A percentile compares a stretch with the other conserved stretches of the same genome.
Conservation (phyloP, 1,140 invertebrate species). For the Philopotamus ludificatus region DNA sequence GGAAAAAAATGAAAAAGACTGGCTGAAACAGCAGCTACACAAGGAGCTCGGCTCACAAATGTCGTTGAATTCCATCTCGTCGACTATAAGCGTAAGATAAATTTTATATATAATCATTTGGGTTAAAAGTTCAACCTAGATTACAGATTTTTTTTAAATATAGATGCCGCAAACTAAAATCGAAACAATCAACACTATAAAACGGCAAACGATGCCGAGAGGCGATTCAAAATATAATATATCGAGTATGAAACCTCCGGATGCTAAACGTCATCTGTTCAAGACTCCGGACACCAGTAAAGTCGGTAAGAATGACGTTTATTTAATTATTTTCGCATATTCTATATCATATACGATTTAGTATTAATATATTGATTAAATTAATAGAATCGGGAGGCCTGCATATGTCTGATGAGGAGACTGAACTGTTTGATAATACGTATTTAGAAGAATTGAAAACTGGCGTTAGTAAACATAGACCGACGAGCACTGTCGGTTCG, state of each 20-base stretch:
- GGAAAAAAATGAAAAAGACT: constrained; percentile 58
- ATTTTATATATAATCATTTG: background rate
- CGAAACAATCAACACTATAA: background rate
- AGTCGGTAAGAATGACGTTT: constrained; percentile 11
- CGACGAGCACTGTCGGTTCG: constrained; percentile 33
- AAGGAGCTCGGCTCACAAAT: constrained; percentile 26
- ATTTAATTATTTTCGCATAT: background rate
- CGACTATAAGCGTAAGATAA: constrained; percentile 26
- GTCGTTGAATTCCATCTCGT: constrained; percentile 32
- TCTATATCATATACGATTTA: no score
- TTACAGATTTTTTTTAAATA: no score
- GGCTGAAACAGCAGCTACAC: constrained; percentile 46
- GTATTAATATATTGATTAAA: background rate
- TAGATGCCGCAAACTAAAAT: background rate
- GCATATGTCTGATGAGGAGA: constrained; percentile 79
- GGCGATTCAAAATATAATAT: no score
- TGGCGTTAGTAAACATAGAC: constrained; percentile 36
- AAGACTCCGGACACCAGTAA: constrained; percentile 4
- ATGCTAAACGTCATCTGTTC: background rate
- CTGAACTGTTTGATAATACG: constrained; percentile 76
- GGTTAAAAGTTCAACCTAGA: background rate
- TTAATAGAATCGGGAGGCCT: constrained; percentile 57
- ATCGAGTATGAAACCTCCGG: background rate
- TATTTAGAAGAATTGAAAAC: constrained; percentile 67
- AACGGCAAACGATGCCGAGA: background rate